A percentile compares a stretch with the other conserved stretches of the same genome.
phyloP scores from a whole-genome alignment of 2,888 invertebrate genomes.

The Amorpha juglandis region DNA sequence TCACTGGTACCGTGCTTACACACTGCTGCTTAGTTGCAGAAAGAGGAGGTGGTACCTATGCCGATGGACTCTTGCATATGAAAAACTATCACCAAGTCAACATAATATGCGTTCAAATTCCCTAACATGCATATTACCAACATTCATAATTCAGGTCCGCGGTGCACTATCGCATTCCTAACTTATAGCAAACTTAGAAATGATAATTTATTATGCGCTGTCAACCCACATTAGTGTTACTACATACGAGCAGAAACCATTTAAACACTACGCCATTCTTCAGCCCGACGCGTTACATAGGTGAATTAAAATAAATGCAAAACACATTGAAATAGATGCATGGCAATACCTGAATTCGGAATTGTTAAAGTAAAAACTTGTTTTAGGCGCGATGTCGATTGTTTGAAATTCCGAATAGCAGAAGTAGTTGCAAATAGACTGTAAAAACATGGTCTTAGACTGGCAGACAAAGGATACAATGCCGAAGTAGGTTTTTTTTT shows the following conservation, averaged over 20 bases:
- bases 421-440: background rate
- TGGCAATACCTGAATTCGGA: background rate
- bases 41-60: no score
- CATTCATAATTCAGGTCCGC: slow-evolving; percentile 15
- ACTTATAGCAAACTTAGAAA: slow-evolving; percentile 12
- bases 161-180: slow-evolving; percentile 19
- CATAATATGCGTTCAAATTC: no score
- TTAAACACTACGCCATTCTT: slow-evolving; percentile 18
- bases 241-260: slow-evolving; percentile 15
- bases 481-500: no score
- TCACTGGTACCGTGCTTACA: no score
- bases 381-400: no score
- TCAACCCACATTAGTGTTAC: slow-evolving; percentile 35
- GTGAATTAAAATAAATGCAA: slow-evolving; percentile 12
- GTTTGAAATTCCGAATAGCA: background rate
- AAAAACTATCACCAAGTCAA: no score
- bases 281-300: background rate
- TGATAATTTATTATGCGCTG: slow-evolving; percentile 43
- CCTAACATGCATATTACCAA: background rate
- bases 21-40: no score
- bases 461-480: no score
- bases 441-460: no score
- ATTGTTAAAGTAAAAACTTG: background rate
- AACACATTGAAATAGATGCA: background rate
- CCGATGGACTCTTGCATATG: no score